These are phyloP conservation scores for Leptinotarsa defecta DNA, from an alignment of 1,140 invertebrate genomes.

Conservation along the genomic window DNA sequence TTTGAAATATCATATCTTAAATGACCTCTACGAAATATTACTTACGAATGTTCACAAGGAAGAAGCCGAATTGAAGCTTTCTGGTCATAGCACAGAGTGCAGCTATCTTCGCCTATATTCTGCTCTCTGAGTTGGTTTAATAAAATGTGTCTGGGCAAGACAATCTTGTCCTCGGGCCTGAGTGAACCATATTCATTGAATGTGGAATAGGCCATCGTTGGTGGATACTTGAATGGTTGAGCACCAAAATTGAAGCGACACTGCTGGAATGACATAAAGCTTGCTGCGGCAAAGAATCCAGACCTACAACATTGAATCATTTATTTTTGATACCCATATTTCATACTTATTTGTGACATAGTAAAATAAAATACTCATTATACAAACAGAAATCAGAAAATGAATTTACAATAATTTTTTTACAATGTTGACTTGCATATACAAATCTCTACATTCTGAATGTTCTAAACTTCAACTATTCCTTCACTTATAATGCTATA, in stretches of 20 bases:
- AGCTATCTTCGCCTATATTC: slow-evolving; percentile 82
- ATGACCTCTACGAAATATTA: slow-evolving; percentile 26
- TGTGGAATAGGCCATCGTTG: slow-evolving; percentile 60
- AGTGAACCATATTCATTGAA: slow-evolving; percentile 82
- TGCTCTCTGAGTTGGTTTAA: slow-evolving; percentile 74
- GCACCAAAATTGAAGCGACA: slow-evolving; percentile 93
- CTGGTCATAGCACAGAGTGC: slow-evolving; percentile 85
- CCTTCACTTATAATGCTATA: too few relatives aligned
- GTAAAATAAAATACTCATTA: too few relatives aligned
- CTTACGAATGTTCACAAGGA: slow-evolving; percentile 82
- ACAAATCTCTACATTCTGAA: too few relatives aligned
- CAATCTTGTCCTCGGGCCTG: slow-evolving; percentile 71
- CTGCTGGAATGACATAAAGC: slow-evolving; percentile 95
- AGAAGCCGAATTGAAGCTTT: slow-evolving; percentile 73
- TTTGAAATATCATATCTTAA: neutral
- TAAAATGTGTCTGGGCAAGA: slow-evolving; percentile 75
- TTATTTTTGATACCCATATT: too few relatives aligned
- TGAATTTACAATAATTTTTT: too few relatives aligned
- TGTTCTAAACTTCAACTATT: too few relatives aligned
- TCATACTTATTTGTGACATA: too few relatives aligned
- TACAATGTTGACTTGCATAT: too few relatives aligned
- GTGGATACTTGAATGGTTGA: slow-evolving; percentile 77
- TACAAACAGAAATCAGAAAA: too few relatives aligned
- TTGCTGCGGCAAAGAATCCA: slow-evolving; percentile 91
- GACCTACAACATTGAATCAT: slow-evolving; percentile 60